These are phyloP conservation scores for Acanthochromis polyacanthus DNA, from an alignment of 2,113 vertebrate genomes.

Conservation along the genomic window DNA sequence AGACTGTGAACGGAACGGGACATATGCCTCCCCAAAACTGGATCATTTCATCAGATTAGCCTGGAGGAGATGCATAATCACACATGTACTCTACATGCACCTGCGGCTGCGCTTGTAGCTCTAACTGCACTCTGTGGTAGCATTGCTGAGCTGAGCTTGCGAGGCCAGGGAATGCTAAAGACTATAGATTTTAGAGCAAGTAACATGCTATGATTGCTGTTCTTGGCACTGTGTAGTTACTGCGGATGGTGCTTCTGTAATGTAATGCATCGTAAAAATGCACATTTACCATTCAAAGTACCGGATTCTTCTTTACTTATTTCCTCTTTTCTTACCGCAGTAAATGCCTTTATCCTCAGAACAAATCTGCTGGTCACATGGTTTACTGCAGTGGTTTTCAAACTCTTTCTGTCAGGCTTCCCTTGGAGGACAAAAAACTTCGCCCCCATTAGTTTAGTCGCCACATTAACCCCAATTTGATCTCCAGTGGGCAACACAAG, in stretches of 20 bases:
- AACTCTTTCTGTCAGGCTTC: too few species aligned
- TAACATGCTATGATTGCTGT: not conserved
- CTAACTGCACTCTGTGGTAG: slow-evolving; percentile 33
- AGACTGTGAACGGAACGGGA: slow-evolving; percentile 51
- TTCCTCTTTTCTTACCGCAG: slow-evolving; percentile 4
- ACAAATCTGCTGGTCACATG: not conserved
- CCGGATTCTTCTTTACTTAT: fast-evolving
- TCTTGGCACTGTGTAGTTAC: slow-evolving; percentile 14
- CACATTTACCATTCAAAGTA: not conserved
- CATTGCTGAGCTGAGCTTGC: slow-evolving; percentile 38
- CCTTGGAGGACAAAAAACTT: too few species aligned
- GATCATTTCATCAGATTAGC: slow-evolving; percentile 78
- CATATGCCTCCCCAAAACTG: slow-evolving; percentile 43
- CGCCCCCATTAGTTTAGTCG: too few species aligned
- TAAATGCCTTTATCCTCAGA: not conserved
- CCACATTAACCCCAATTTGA: too few species aligned
- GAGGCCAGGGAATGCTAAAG: slow-evolving; percentile 40
- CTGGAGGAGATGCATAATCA: slow-evolving; percentile 78
- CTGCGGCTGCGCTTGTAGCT: slow-evolving; percentile 78
- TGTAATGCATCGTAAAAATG: not conserved
- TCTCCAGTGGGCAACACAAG: too few species aligned
- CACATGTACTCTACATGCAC: slow-evolving; percentile 71
- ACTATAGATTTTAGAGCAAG: slow-evolving; percentile 39
- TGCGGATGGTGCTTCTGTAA: not conserved
- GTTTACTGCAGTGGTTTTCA: not conserved